Base-by-base conservation (phyloP, 2,797 vertebrate species). In the Aldrovandia affinis region DNA sequence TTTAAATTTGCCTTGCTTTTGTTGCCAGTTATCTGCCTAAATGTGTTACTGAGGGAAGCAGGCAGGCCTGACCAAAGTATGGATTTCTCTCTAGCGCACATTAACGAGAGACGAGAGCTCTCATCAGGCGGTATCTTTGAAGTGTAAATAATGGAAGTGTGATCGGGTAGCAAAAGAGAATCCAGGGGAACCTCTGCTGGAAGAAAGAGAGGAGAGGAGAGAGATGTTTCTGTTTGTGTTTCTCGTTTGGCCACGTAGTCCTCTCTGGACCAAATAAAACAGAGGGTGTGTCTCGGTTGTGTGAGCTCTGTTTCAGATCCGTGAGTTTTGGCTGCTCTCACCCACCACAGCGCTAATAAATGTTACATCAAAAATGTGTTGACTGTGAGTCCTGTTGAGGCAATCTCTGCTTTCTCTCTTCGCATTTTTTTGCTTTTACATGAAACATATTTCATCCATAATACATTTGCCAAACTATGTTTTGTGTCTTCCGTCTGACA, bases 11-110 rank as follows among this genome's bases (percentile, higher is more conserved):
- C 12, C 65, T 39, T 47, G 61, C 30, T 22, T n/a, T 20, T 33
- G n/a, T 89, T 92, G 91, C 95, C 94, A 92, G 93, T n/a, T n/a
- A n/a, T n/a, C n/a, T n/a, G n/a, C 92, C 93, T 90, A 89, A 91
- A 94, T 93, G 94, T 93, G 95, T 95, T 95, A 95, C 95, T 95
- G 95, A 84, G 89, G n/a, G 92, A 93, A 94, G 94, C 94, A 95
- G 94, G 93, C 93, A 91, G n/a, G 92, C 95, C 95, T 94, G 94
- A 94, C 94, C 86, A 89, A 91, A 93, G 93, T 92, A 15, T 61
- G 70, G 25, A 78, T 83, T 78, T 30, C 54, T 83, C 91, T 91
- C 93, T 93, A 93, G 89, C 93, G 93, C 92, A 94, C 94, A 95
- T 95, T 94, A 95, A 92, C 93, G 93, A 84, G 93, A 95, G 95